phyloP scores from a whole-genome alignment of 2,888 invertebrate genomes.

The Ormyrus pomaceus region DNA sequence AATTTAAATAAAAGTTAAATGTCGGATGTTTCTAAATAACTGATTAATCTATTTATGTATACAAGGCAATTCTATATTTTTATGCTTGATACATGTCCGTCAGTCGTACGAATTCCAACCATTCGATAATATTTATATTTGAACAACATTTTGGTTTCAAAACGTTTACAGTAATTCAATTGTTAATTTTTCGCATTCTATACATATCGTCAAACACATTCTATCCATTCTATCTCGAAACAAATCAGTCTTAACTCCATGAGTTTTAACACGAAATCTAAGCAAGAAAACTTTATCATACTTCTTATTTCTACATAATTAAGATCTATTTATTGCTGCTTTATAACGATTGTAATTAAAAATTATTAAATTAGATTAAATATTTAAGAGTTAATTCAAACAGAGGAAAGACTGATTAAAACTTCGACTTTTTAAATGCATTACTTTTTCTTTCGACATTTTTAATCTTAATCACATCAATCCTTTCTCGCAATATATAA shows the following conservation, averaged over 20 bases:
- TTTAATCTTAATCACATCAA: conserved; percentile 11
- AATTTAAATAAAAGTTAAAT: not conserved
- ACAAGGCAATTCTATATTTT: conserved; percentile 39
- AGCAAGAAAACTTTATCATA: conserved; percentile 11
- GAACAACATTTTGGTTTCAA: conserved; percentile 75
- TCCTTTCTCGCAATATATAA: conserved; percentile 45
- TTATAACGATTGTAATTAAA: conserved; percentile 5
- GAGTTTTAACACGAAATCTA: conserved; percentile 37
- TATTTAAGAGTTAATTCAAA: conserved; percentile 35
- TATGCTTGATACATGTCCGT: conserved; percentile 27
- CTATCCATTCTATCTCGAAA: conserved; percentile 33
- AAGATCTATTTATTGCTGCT: conserved; percentile 41
- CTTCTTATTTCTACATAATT: conserved; percentile 21
- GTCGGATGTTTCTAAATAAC: conserved; percentile 5
- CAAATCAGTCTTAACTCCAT: conserved; percentile 45
- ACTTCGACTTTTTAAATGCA: conserved; percentile 27
- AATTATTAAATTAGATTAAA: conserved; percentile 10
- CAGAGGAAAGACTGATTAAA: conserved; percentile 44
- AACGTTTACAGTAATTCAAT: conserved; percentile 65
- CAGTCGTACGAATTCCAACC: conserved; percentile 57
- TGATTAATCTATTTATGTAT: conserved; percentile 23
- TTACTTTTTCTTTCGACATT: conserved; percentile 32
- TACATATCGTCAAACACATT: not conserved
- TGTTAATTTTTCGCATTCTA: conserved; percentile 16
- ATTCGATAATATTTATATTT: conserved; percentile 66